Evolutionary conservation across 1,140 invertebrate species (phyloP), one percentile per base, ranked within the genome.

Genomic region (Akabosia matsudoensis): DNA sequence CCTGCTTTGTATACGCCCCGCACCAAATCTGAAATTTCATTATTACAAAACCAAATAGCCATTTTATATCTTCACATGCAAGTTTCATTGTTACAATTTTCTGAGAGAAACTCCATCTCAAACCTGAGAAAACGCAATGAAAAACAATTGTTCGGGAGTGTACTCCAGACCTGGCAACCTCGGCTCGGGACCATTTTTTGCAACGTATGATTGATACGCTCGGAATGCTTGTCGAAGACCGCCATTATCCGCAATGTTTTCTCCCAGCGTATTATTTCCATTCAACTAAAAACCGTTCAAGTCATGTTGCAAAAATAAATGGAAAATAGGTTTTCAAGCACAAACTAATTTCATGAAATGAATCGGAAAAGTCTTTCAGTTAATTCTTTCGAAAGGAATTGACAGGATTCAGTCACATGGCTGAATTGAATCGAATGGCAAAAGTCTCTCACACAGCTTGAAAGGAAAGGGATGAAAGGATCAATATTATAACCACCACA

Each of bases 191-290:
- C 81, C 81, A 61, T 80, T 78, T 4, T 33, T 64, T 54, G 82
- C 71, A 16, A 83, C 67, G 54, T 72, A 83, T 64, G 70, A 64
- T 51, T 80, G 16, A 73, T 85, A 85, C 16, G 83, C 84, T 64
- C 78, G 75, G 80, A 85, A 88, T 14, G 87, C 85, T 79, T 86
- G 84, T 79, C 86, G 87, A 22, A 88, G 78, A n/a, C 87, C 87
- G 28, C 86, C 86, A 78, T 88, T 88, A 78, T 88, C 87, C 22
- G 87, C 87, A 79, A 88, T 87, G 78, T 88, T 88, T 81, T 88
- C 87, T 0, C 80, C 86, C 74, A 87, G 84, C 10, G 85, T 85
- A n/a, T 84, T 83, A 22, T 82, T 81, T 2, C 87, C 87, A 79
- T 88, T 72, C 24, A 72, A 26, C 70, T 72, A 26, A 16, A 34